A percentile compares a stretch with the other conserved stretches of the same genome.
Evolutionary conservation across 2,888 invertebrate species (phyloP).

Genomic region (Drosophila anomelani): DNA sequence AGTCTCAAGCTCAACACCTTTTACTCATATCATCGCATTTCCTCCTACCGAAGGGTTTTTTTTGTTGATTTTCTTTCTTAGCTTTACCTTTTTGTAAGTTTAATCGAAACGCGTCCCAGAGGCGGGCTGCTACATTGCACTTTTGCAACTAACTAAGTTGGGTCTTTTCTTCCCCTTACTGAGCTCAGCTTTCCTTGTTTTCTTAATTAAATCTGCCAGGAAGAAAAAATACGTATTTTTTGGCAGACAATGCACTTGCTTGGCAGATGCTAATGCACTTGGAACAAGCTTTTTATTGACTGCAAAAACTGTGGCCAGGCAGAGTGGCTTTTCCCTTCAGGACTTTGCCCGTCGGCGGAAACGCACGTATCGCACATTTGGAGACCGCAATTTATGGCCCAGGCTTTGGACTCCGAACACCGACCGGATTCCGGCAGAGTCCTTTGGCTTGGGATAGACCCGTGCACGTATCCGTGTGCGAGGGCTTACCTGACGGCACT

Average conservation of each 20-base stretch:
- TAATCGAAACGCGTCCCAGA: conserved; percentile 45
- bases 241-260: conserved; percentile 34
- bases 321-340: conserved; percentile 25
- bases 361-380: conserved; percentile 53
- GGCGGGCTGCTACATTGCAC: conserved; percentile 27
- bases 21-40: background rate
- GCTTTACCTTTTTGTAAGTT: conserved; percentile 31
- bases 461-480: conserved; percentile 21
- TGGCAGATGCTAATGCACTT: conserved; percentile 55
- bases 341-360: conserved; percentile 3
- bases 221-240: conserved; percentile 21
- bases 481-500: conserved; percentile 31
- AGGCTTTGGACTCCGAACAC: conserved; percentile 2
- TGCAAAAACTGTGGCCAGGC: conserved; percentile 35
- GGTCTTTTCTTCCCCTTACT: conserved; percentile 8
- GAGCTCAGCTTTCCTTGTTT: conserved; percentile 22
- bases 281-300: conserved; percentile 38
- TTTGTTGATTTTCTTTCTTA: background rate
- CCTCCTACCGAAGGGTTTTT: background rate
- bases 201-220: conserved; percentile 62
- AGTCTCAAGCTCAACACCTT: background rate
- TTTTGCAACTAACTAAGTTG: conserved; percentile 18
- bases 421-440: background rate
- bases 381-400: conserved; percentile 59
- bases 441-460: conserved; percentile 1